Evolutionary conservation across 1,140 invertebrate species (phyloP), one percentile per base, ranked within the genome.

Genomic region (Drosophila hydei): DNA sequence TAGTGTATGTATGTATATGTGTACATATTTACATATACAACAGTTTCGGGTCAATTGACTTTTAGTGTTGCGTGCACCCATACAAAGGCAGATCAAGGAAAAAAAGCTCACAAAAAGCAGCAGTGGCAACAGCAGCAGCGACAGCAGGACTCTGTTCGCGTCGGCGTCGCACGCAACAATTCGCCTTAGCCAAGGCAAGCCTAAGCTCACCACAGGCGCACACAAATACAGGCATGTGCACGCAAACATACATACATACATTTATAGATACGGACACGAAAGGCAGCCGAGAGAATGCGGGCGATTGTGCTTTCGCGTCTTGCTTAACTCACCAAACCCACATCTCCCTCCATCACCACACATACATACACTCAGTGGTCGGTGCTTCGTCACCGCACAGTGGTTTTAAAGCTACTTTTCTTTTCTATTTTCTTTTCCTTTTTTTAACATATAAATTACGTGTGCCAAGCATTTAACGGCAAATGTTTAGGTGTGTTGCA

Each of bases 1-100:
- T 43, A 14, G 18, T 11, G 58, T 45, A 30, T 56, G n/a, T 19
- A 43, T 33, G 4, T 52, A 36, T 18, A 14, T 52, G 14, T 30
- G 25, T 55, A 59, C 18, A 50, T 59, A 59, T 25, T 30, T 59
- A 59, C 18, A 54, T 52, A 21, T 21, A 40, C 33, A 52, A 77
- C 54, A 75, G 74, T 85, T 85, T 85, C 81, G 80, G 81, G 80
- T 85, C 80, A 85, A 85, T 85, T 85, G 80, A 85, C 80, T 84
- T 84, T 84, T 80, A 80, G 77, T 87, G 73, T 84, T 79, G 77
- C 83, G 81, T 74, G 60, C 72, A 72, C 69, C 42, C 42, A 72
- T 64, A 60, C 72, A 75, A 72, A 70, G 21, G 67, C 33, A 72
- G 27, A 40, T 52, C 72, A 77, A 85, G 64, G 65, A 65, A 85